Evolutionary conservation across 2,888 invertebrate species (phyloP).

Genomic region (Campoletis raptor): DNA sequence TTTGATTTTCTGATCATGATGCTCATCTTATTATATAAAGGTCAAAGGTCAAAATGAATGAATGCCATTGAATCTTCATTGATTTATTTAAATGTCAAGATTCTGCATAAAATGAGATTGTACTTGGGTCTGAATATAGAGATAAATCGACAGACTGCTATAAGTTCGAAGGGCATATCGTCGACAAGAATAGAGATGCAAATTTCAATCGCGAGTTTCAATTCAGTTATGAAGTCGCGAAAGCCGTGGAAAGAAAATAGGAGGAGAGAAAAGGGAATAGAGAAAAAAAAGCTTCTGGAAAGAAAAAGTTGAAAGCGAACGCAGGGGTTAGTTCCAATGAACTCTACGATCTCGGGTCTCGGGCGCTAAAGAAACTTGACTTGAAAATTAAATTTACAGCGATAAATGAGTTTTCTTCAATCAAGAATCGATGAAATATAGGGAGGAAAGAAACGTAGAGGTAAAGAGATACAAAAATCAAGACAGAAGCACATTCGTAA

Average conservation of each 20-base stretch:
- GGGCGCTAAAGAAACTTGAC: slow-evolving; percentile 53
- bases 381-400: slow-evolving; percentile 59
- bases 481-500: slow-evolving; percentile 27
- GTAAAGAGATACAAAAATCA: slow-evolving; percentile 3
- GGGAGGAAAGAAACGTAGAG: not conserved
- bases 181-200: slow-evolving; percentile 56
- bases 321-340: not conserved
- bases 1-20: not conserved
- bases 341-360: not conserved
- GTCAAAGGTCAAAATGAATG: not conserved
- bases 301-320: slow-evolving; percentile 36
- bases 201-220: slow-evolving; percentile 57
- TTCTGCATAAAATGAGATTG: not conserved
- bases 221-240: slow-evolving; percentile 45
- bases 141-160: not conserved
- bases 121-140: not conserved
- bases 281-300: not conserved
- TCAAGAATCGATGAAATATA: slow-evolving; percentile 54
- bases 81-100: not conserved
- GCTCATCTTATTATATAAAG: not conserved
- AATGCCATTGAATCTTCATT: not conserved
- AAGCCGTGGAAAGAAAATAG: not conserved
- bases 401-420: slow-evolving; percentile 56
- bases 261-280: not conserved
- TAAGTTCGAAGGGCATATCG: slow-evolving; percentile 40